phyloP scores from a whole-genome alignment of 2,888 invertebrate species.

The Oxytorus armatus region DNA sequence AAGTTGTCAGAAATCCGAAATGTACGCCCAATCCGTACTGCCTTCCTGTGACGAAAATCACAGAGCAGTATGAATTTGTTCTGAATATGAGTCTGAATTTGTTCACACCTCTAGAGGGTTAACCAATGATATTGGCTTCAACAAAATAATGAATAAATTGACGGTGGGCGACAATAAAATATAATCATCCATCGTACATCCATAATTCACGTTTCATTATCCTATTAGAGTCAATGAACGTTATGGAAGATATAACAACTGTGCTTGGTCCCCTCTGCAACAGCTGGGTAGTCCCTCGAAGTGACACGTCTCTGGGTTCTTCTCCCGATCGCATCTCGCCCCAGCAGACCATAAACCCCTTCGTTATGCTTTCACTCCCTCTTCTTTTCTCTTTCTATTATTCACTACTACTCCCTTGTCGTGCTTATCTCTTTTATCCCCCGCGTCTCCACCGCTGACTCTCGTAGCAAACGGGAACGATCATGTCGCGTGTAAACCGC shows the following conservation, averaged over 20 bases:
- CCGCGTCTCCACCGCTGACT: slow-evolving; percentile 25
- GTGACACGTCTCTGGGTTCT: slow-evolving; percentile 51
- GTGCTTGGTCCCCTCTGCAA: slow-evolving; percentile 40
- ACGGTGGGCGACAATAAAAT: slow-evolving; percentile 80
- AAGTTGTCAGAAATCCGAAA: neutral
- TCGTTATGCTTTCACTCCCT: slow-evolving; percentile 18
- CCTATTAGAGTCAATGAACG: slow-evolving; percentile 80
- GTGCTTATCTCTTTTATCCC: slow-evolving; percentile 25
- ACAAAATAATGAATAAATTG: slow-evolving; percentile 83
- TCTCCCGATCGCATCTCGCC: slow-evolving; percentile 43
- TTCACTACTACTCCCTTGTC: slow-evolving; percentile 12
- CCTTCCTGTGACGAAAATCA: neutral
- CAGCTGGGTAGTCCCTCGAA: slow-evolving; percentile 49
- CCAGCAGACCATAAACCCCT: slow-evolving; percentile 37
- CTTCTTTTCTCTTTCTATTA: slow-evolving; percentile 7
- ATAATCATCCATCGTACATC: slow-evolving; percentile 80
- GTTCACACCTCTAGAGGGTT: slow-evolving; percentile 73
- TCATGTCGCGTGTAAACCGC: slow-evolving; percentile 69
- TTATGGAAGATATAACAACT: slow-evolving; percentile 59
- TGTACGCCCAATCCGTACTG: neutral
- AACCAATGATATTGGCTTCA: slow-evolving; percentile 82
- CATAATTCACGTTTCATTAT: slow-evolving; percentile 82
- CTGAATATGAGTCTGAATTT: no score
- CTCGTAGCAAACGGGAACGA: slow-evolving; percentile 69
- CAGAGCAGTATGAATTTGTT: neutral